Percentiles rank a stretch among this genome's conserved stretches.
Conservation (phyloP, 2,888 invertebrate genomes). For the Rhodophaea formosa region DNA sequence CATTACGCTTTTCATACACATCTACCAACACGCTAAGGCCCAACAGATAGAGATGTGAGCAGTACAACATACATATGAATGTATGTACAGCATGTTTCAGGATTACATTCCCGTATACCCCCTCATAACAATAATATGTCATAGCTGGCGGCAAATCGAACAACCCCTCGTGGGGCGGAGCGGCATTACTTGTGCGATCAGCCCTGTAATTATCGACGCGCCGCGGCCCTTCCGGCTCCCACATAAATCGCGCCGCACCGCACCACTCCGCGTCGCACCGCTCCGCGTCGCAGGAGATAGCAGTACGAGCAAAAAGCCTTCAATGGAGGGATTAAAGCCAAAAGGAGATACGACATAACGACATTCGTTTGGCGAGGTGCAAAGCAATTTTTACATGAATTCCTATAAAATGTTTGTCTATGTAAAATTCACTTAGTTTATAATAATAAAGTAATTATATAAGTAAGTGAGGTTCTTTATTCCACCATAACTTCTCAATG, state of each 20-base stretch:
- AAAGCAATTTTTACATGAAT: not conserved
- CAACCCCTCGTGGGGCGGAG: not conserved
- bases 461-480: too few relatives aligned
- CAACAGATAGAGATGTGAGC: too few relatives aligned
- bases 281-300: slow-evolving; percentile 14
- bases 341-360: not conserved
- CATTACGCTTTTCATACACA: too few relatives aligned
- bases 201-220: slow-evolving; percentile 21
- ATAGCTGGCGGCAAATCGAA: not conserved
- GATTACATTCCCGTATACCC: not conserved
- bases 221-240: slow-evolving; percentile 16
- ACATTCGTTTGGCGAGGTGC: too few relatives aligned
- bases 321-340: not conserved
- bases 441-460: too few relatives aligned
- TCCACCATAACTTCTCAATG: too few relatives aligned
- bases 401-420: too few relatives aligned
- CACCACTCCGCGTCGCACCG: slow-evolving; percentile 8
- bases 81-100: not conserved
- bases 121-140: not conserved
- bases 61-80: too few relatives aligned
- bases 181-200: slow-evolving; percentile 20
- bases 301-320: slow-evolving; percentile 16
- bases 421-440: too few relatives aligned
- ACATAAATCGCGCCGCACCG: slow-evolving; percentile 15
- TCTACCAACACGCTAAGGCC: too few relatives aligned